These are phyloP conservation scores for Oscheius sp. DNA, from an alignment of 2,888 invertebrate genomes.

Conservation along the genomic window DNA sequence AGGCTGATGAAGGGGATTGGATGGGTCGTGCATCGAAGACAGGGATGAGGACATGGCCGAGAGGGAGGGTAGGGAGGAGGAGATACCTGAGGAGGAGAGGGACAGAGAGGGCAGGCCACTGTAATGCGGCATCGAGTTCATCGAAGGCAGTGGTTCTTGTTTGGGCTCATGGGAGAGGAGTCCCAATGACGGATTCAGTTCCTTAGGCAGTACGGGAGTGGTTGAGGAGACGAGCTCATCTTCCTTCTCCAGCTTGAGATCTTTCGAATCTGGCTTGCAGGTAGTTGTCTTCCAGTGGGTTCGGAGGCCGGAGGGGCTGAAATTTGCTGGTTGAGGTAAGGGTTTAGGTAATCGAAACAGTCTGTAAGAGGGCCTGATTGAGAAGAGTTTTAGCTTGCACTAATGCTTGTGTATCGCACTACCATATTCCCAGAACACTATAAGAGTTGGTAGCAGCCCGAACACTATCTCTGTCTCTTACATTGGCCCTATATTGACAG, in stretches of 20 bases:
- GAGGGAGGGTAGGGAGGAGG: constrained; percentile 27
- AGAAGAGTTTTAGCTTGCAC: too few relatives aligned
- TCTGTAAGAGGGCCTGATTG: too few relatives aligned
- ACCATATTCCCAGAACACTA: too few relatives aligned
- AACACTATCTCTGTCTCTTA: too few relatives aligned
- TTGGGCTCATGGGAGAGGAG: constrained; percentile 9
- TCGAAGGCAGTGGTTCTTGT: constrained; percentile 22
- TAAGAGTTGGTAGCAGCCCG: too few relatives aligned
- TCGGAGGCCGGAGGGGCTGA: constrained; percentile 82
- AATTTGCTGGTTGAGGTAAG: background rate
- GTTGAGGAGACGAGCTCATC: constrained; percentile 35
- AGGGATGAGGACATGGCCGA: constrained; percentile 34
- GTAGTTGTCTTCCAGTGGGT: constrained; percentile 76
- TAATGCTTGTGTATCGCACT: too few relatives aligned
- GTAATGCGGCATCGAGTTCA: constrained; percentile 29
- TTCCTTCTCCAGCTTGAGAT: constrained; percentile 42
- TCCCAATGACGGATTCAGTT: background rate
- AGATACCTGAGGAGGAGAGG: constrained; percentile 13
- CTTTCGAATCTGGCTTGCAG: constrained; percentile 38
- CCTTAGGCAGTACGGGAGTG: constrained; percentile 19
- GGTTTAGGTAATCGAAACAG: too few relatives aligned
- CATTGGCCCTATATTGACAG: too few relatives aligned
- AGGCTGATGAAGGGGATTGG: constrained; percentile 47
- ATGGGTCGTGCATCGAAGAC: constrained; percentile 41
- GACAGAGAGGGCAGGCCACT: constrained; percentile 18